phyloP scores from a whole-genome alignment of 2,797 vertebrate species.

The Natrix natrix region DNA sequence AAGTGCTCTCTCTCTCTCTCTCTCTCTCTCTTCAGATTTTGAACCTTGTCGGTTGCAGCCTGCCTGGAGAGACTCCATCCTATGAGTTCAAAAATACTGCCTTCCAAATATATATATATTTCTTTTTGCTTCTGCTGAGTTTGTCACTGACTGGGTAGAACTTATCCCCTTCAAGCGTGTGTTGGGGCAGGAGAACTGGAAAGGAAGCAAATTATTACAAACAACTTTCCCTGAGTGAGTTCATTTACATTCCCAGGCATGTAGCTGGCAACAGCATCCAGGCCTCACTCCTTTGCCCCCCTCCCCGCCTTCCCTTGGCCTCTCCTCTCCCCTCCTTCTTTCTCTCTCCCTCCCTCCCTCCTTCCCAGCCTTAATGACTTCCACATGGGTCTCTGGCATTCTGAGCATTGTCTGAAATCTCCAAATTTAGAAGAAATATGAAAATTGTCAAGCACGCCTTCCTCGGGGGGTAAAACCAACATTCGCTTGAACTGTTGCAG shows the following conservation, averaged over 20 bases:
- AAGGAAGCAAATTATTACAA: conserved; percentile 73
- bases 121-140: background rate
- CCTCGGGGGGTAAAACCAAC: conserved; percentile 86
- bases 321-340: conserved; percentile 43
- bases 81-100: background rate
- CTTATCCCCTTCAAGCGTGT: conserved; percentile 7
- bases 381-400: conserved; percentile 82
- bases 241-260: conserved; percentile 74
- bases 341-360: conserved; percentile 63
- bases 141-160: background rate
- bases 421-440: conserved; percentile 98
- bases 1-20: background rate
- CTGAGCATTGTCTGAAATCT: conserved; percentile 87
- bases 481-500: conserved; percentile 70
- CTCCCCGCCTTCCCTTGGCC: conserved; percentile 44
- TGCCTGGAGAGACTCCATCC: background rate
- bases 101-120: background rate
- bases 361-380: conserved; percentile 81
- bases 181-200: conserved; percentile 38
- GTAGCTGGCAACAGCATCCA: conserved; percentile 66
- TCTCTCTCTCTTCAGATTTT: background rate
- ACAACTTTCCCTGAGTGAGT: conserved; percentile 69
- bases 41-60: rapidly evolving
- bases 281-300: conserved; percentile 38
- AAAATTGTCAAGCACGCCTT: conserved; percentile 91